Conservation (phyloP, 2,113 vertebrate species). For the Chaetodon auriga region DNA sequence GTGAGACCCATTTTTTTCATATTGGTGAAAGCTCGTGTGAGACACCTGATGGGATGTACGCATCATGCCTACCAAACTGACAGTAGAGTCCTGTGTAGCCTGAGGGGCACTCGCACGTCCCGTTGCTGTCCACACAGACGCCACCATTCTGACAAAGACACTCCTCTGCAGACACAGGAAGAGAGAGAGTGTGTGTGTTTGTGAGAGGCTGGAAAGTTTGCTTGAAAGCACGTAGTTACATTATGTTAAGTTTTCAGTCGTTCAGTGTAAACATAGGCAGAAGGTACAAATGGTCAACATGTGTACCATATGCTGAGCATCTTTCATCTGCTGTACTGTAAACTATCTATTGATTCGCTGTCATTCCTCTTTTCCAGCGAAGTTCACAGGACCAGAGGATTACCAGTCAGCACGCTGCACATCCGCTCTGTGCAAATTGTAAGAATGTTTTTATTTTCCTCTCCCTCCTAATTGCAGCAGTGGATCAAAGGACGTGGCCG, state of each 20-base stretch:
- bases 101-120: constrained; percentile 92
- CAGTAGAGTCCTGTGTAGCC: constrained; percentile 94
- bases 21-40: constrained; percentile 39
- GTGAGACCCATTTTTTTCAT: neutral
- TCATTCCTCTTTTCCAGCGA: constrained; percentile 70
- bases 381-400: constrained; percentile 64
- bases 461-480: constrained; percentile 78
- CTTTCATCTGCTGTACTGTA: constrained; percentile 69
- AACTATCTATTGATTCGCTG: constrained; percentile 68
- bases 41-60: constrained; percentile 56
- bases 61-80: constrained; percentile 91
- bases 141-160: constrained; percentile 95
- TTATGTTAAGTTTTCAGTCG: constrained; percentile 25
- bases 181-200: constrained; percentile 4
- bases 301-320: constrained; percentile 50
- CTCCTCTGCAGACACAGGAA: constrained; percentile 76
- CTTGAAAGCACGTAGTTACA: constrained; percentile 33
- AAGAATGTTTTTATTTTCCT: constrained; percentile 81
- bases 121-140: constrained; percentile 88
- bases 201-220: constrained; percentile 34
- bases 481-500: constrained; percentile 77
- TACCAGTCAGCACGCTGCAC: constrained; percentile 55
- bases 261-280: constrained; percentile 57
- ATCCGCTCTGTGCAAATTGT: constrained; percentile 69
- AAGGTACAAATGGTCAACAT: constrained; percentile 61